Base-by-base conservation (phyloP, 2,113 vertebrate genomes). In the Eonycteris spelaea region DNA sequence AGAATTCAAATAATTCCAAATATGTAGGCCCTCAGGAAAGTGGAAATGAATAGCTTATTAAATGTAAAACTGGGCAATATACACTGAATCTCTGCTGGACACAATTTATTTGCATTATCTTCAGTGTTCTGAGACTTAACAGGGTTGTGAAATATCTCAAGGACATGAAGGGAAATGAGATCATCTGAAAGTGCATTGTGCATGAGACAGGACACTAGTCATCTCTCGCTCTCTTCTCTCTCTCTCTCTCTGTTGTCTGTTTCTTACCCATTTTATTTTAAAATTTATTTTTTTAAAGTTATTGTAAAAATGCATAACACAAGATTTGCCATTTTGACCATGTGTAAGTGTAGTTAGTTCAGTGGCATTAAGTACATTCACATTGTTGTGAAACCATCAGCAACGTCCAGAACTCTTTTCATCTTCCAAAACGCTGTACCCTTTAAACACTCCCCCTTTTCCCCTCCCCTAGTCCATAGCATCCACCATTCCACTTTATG, bases 1-100 rank as follows among this genome's bases (percentile, higher is more conserved):
- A 77, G 48, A 93, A 78, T 79, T 48, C 12, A 79, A 48, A 93
- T 16, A 61, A 53, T 59, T 22, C 24, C 40, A 67, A 74, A 71
- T 24, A 79, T 33, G 26, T 35, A 57, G 71, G 48, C 30, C 28
- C 33, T 85, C 11, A 33, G 67, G 65, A 63, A 91, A 75, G 67
- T 5, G 0, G 67, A 63, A 91, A 35, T 84, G 70, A 26, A 55
- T 71, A 10, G 82, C 55, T 70, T 16, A 10, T 43, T 86, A 75
- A 43, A 24, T 57, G 7, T 80, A 70, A 78, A 68, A 19, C 35
- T 35, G n/a, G 40, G 55, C 24, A 28, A 1, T 63, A 40, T 33
- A 63, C 51, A 85, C 16, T 3, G 16, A 21, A 14, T 70, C 35
- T 35, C 86, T 78, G 14, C n/a, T 65, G 28, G 28, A 40, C 30